Evolutionary conservation across 2,888 invertebrate species (phyloP), one percentile per base, ranked within the genome.

Genomic region (Pogonocherus hispidulus): DNA sequence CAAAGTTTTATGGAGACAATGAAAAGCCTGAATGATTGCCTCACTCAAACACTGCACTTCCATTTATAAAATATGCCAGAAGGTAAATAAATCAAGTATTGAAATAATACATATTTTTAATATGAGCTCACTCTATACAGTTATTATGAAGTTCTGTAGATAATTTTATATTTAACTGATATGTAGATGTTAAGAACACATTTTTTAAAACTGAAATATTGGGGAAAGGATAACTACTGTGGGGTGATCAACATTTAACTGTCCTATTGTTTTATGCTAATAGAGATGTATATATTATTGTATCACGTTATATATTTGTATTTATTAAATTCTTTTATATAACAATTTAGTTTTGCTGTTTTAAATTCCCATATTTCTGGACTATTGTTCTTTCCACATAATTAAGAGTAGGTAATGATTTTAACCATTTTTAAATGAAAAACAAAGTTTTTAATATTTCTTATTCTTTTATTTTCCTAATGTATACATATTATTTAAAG

Each of bases 1-100:
- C 90, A 82, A 90, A 89, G 86, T 90, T 90, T 86, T 90, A 90
- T 82, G 87, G 89, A 82, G 90, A 90, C 84, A 88, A 87, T 82
- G 89, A 90, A 83, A 89, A 89, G 87, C 87, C 87, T 87, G 89
- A 89, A 83, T 89, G 89, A 59, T 23, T 8, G 32, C 46, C 20
- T 22, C 19, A 32, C 41, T 41, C 41, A 16, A 11, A 37, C 57
- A 47, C 59, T 4, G 47, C 59, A 59, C 59, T 59, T 59, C 59
- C 59, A 59, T 27, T 59, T 46, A 59, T 59, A 44, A 59, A 78
- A 60, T 72, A 67, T 69, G 64, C 60, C 44, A 64, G 46, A 62
- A 69, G 67, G 64, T 69, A 60, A 65, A 67, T 72, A 67, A 67
- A 71, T 72, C 64, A 60, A 69, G 62, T 57, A 63, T 70, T 67